Percentiles rank a stretch among this genome's conserved stretches.
These are phyloP conservation scores for Cryptoblepharus egeriae DNA, from an alignment of 2,797 vertebrate genomes.

Conservation along the genomic window DNA sequence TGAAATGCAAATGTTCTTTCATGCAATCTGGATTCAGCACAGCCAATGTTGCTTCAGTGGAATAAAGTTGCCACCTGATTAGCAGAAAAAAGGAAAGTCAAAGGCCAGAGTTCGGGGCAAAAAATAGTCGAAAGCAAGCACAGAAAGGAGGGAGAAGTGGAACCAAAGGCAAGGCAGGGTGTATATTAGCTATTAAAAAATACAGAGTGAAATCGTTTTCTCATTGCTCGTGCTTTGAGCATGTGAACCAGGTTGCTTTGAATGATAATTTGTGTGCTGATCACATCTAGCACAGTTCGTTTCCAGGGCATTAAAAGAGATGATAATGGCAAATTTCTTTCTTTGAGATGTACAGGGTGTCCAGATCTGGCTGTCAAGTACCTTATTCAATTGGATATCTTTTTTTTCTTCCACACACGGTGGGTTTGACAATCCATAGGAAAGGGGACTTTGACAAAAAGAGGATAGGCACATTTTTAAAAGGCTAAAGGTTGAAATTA, in stretches of 20 bases:
- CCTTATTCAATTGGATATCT: not conserved
- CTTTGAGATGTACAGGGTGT: not conserved
- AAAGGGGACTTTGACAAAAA: not conserved
- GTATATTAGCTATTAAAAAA: not conserved
- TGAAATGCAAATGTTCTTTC: conserved; percentile 34
- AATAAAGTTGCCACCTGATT: not conserved
- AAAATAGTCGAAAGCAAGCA: not conserved
- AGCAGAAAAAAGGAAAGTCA: conserved; percentile 9
- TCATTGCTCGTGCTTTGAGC: not conserved
- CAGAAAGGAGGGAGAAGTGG: not conserved
- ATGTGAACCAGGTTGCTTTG: not conserved
- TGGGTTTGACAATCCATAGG: not conserved
- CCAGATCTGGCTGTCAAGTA: not conserved
- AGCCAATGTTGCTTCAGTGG: not conserved
- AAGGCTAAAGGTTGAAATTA: not conserved
- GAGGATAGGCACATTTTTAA: not conserved
- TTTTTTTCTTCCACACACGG: not conserved
- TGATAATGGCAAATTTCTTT: not conserved
- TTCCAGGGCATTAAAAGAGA: not conserved
- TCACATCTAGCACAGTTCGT: not conserved
- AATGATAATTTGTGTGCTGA: not conserved
- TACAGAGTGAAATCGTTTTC: not conserved
- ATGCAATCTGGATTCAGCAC: conserved; percentile 16
- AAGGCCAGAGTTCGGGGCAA: not conserved
- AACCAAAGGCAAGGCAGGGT: not conserved